A percentile compares a stretch with the other conserved stretches of the same genome.
phyloP scores from a whole-genome alignment of 2,113 vertebrate genomes.

The Aegithalos caudatus region DNA sequence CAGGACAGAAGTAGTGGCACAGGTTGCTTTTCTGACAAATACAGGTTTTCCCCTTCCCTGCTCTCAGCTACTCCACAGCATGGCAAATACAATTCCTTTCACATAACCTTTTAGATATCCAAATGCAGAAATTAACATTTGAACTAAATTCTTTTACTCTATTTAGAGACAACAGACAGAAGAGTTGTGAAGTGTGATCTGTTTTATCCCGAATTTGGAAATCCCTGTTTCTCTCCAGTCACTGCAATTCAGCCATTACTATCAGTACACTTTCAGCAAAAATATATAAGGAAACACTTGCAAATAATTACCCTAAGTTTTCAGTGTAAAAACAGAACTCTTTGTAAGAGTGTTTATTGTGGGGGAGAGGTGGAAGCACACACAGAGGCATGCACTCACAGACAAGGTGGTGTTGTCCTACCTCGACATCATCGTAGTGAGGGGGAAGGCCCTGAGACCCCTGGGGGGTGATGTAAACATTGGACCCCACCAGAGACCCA shows the following conservation, averaged over 20 bases:
- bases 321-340: neutral
- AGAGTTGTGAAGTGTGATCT: neutral
- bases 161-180: neutral
- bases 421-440: constrained; percentile 94
- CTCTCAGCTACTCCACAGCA: neutral
- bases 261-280: neutral
- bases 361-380: neutral
- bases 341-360: neutral
- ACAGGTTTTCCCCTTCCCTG: neutral
- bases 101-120: neutral
- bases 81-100: neutral
- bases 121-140: neutral
- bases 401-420: constrained; percentile 46
- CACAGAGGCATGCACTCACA: neutral
- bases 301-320: neutral
- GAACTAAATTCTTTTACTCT: neutral
- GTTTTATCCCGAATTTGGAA: neutral
- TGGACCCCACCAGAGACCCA: constrained; percentile 88
- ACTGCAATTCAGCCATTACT: neutral
- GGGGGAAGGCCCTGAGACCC: constrained; percentile 88
- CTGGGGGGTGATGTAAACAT: constrained; percentile 88
- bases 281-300: neutral
- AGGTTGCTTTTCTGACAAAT: neutral
- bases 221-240: neutral
- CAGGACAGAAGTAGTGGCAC: neutral